These are phyloP conservation scores for Mallateleia sp. DNA, from an alignment of 2,888 invertebrate genomes.

Conservation along the genomic window DNA sequence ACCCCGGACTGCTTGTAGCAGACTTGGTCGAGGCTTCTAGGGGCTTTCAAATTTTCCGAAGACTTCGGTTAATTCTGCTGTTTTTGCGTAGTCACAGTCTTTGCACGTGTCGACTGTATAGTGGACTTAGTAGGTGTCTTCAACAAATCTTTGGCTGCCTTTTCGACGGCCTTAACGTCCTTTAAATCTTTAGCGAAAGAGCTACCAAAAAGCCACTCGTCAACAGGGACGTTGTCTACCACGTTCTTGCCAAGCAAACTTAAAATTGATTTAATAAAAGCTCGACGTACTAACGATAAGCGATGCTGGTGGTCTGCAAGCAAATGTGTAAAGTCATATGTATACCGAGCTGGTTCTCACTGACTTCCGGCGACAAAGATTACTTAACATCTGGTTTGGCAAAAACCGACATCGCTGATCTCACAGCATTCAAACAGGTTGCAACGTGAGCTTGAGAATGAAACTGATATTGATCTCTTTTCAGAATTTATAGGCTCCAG, in stretches of 20 bases:
- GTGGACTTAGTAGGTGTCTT: not conserved
- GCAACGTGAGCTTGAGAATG: conserved; percentile 36
- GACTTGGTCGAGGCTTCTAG: too few species aligned
- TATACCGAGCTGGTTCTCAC: not conserved
- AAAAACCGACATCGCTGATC: conserved; percentile 19
- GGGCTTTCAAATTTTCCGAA: too few species aligned
- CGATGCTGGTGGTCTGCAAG: too few species aligned
- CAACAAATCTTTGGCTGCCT: conserved; percentile 10
- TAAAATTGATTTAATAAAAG: conserved; percentile 38
- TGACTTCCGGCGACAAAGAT: conserved; percentile 5
- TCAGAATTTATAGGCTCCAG: not conserved
- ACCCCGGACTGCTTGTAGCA: conserved; percentile 26
- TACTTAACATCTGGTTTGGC: conserved; percentile 22
- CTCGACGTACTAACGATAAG: conserved; percentile 13
- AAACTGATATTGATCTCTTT: conserved; percentile 45
- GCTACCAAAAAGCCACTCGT: conserved; percentile 45
- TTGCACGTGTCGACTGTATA: not conserved
- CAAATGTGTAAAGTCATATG: too few species aligned
- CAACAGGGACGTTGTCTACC: conserved; percentile 14
- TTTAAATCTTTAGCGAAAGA: conserved; percentile 29
- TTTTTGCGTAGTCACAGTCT: not conserved
- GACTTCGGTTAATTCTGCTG: conserved; percentile 1
- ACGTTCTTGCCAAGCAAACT: conserved; percentile 33
- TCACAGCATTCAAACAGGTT: conserved; percentile 43
- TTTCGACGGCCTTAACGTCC: conserved; percentile 14